Conservation (phyloP, 1,140 invertebrate species). For the Pentalonia nigronervosa region DNA sequence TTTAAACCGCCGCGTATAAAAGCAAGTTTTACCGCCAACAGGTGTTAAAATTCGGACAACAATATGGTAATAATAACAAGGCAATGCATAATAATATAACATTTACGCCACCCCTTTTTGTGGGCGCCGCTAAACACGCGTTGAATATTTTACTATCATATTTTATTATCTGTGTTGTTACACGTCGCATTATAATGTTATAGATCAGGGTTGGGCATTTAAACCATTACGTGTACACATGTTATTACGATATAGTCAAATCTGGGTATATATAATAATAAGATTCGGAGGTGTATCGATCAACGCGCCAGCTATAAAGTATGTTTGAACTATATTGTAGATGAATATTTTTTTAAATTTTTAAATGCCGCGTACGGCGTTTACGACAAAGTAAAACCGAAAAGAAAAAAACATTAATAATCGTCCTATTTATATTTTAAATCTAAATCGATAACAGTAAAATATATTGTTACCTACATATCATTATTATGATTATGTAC, state of each 20-base stretch:
- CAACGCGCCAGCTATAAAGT: background rate
- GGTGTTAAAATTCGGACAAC: slow-evolving; percentile 41
- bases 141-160: slow-evolving; percentile 5
- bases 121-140: background rate
- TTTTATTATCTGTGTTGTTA: slow-evolving; percentile 2
- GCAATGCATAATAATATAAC: background rate
- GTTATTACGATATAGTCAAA: background rate
- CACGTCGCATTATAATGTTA: background rate
- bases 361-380: background rate
- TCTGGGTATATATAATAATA: background rate
- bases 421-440: background rate
- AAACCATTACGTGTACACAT: background rate
- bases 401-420: background rate
- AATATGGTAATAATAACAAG: slow-evolving; percentile 22
- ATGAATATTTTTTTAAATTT: background rate
- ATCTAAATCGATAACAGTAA: background rate
- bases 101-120: slow-evolving; percentile 19
- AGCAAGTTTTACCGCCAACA: background rate
- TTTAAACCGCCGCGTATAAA: background rate
- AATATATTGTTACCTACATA: background rate
- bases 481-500: background rate
- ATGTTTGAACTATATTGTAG: slow-evolving; percentile 1
- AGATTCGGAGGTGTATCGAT: background rate
- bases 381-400: background rate
- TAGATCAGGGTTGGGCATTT: background rate